These are phyloP conservation scores for Enteromius treurensis DNA, from an alignment of 2,797 vertebrate species.

Conservation along the genomic window DNA sequence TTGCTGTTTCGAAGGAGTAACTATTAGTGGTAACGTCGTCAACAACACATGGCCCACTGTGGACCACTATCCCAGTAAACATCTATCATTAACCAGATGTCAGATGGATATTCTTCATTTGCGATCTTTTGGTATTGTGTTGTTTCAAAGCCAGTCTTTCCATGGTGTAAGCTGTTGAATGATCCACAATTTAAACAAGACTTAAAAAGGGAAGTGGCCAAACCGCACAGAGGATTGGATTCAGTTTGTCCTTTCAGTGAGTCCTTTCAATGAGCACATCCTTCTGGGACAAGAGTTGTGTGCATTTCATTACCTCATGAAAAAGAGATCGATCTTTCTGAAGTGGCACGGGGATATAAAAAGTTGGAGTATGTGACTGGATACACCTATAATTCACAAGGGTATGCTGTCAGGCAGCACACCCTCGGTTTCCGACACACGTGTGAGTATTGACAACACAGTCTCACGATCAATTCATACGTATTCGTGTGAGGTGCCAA, in stretches of 20 bases:
- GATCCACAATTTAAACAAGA: conserved; percentile 44
- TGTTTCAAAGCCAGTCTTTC: conserved; percentile 45
- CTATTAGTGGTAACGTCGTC: conserved; percentile 31
- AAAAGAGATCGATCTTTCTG: conserved; percentile 24
- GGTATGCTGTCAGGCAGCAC: conserved; percentile 15
- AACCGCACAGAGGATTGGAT: conserved; percentile 9
- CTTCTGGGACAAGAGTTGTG: conserved; percentile 36
- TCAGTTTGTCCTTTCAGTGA: conserved; percentile 34
- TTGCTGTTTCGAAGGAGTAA: background rate
- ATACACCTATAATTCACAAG: conserved; percentile 24
- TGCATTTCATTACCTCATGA: conserved; percentile 25
- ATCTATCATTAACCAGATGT: conserved; percentile 35
- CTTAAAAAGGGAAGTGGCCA: conserved; percentile 28
- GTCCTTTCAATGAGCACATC: conserved; percentile 29
- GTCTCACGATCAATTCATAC: no score
- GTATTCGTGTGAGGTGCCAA: no score
- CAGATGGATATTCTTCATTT: conserved; percentile 27
- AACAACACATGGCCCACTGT: conserved; percentile 25
- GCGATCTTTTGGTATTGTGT: conserved; percentile 36
- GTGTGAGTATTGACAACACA: background rate
- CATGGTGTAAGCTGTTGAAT: conserved; percentile 35
- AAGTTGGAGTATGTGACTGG: background rate
- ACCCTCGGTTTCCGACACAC: conserved; percentile 35
- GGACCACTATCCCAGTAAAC: conserved; percentile 27
- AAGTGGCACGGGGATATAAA: background rate